Evolutionary conservation across 1,140 invertebrate genomes (phyloP).

Genomic region (Drosophila kanapiae): DNA sequence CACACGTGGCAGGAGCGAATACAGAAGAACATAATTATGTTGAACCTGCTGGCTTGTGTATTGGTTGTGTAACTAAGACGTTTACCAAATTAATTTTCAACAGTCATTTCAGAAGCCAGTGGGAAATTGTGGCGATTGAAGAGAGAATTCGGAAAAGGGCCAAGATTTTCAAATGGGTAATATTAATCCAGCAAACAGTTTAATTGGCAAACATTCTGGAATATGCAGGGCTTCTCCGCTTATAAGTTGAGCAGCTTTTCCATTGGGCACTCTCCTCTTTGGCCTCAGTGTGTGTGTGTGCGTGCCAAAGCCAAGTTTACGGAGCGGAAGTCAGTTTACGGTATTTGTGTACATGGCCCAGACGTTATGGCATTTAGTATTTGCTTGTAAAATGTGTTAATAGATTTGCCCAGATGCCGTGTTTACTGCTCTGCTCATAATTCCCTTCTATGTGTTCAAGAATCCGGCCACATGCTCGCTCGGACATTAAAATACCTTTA

Average conservation of each 20-base stretch:
- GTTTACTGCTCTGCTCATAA: constrained; percentile 16
- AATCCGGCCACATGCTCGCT: constrained; percentile 17
- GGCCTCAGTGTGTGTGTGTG: neutral
- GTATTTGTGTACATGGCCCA: constrained; percentile 62
- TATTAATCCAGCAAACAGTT: constrained; percentile 22
- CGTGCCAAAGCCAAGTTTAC: constrained; percentile 54
- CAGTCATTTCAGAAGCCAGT: constrained; percentile 6
- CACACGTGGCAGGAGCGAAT: constrained; percentile 28
- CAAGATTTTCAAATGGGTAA: neutral
- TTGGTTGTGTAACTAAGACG: constrained; percentile 58
- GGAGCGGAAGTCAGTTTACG: constrained; percentile 70
- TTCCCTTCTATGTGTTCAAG: constrained; percentile 1
- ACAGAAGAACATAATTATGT: constrained; percentile 46
- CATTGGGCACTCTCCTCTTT: constrained; percentile 10
- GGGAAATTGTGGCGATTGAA: constrained; percentile 13
- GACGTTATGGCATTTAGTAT: constrained; percentile 66
- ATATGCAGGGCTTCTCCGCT: constrained; percentile 6
- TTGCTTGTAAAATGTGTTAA: constrained; percentile 80
- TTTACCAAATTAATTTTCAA: constrained; percentile 68
- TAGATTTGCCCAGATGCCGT: constrained; percentile 65
- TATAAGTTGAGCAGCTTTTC: constrained; percentile 9
- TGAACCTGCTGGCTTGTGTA: constrained; percentile 29
- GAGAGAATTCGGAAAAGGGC: neutral
- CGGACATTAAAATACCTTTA: constrained; percentile 57
- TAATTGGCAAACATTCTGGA: constrained; percentile 20